Evolutionary conservation across 2,888 invertebrate genomes (phyloP), one percentile per base, ranked within the genome.

Genomic region (Hemistola chrysoprasaria): DNA sequence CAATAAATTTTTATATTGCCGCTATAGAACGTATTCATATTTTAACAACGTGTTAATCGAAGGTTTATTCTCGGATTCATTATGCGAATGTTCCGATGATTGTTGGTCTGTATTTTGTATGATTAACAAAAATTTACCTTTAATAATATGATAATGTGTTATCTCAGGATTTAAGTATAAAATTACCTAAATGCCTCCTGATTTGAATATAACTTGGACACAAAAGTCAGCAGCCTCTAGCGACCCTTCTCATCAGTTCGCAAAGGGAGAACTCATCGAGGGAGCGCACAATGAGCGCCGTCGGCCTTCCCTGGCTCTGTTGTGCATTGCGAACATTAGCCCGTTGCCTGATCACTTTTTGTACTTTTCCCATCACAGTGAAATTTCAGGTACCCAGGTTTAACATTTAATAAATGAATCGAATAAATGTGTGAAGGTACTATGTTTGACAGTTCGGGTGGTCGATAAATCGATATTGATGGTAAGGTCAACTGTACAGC

Each of bases 221-320:
- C 73, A 78, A 76, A 77, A 77, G 74, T 77, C 64, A 66, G 69
- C 62, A n/a, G n/a, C n/a, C n/a, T n/a, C n/a, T n/a, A 59, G 64
- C 61, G 74, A 75, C 78, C 80, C 78, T 78, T 71, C 68, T 64
- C 55, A 50, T 52, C 46, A 57, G 59, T n/a, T n/a, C 45, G 52
- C 55, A 62, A 64, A 71, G 83, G 83, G 81, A 69, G 71, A 72
- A 68, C 68, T 80, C 83, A 78, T 38, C 43, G 38, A 44, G 43
- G 43, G 81, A 68, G 71, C 73, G 67, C 69, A 83, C 84, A 81
- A 82, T 77, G 16, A 16, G 4, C 16, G 76, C 71, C 46, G 27
- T 22, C 38, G 34, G 54, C 56, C 63, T 53, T 65, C 74, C 75
- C 72, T 26, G 43, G 30, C 30, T 52, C 45, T 53, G 46, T 51